These are phyloP conservation scores for Lepidurus packardi DNA, from an alignment of 1,140 invertebrate genomes.

Conservation along the genomic window DNA sequence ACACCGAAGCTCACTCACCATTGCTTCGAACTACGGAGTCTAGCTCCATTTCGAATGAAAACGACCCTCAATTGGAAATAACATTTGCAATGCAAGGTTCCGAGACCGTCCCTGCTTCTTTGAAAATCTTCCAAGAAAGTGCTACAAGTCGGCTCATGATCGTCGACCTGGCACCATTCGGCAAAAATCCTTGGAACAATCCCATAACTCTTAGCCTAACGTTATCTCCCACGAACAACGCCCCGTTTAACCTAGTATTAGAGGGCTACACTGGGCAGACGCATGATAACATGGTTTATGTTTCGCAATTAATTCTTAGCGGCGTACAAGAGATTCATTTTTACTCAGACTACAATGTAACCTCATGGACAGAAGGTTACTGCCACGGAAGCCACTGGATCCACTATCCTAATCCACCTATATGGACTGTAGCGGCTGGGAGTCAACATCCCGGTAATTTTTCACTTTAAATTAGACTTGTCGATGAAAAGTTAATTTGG, in stretches of 20 bases:
- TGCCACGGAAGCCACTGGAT: neutral
- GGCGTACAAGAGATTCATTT: neutral
- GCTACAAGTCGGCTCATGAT: neutral
- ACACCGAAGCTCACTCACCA: neutral
- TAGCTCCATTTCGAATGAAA: neutral
- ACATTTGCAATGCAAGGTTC: neutral
- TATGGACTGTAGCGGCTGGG: neutral
- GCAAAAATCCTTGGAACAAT: neutral
- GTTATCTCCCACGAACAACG: neutral
- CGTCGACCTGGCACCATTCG: neutral
- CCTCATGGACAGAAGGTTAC: constrained; percentile 4
- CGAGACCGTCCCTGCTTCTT: neutral
- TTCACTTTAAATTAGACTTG: neutral
- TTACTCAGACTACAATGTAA: neutral
- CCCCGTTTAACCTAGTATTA: neutral
- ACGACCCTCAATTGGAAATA: neutral
- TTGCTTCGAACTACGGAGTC: neutral
- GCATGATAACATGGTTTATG: neutral
- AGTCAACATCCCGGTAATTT: neutral
- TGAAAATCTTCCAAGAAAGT: neutral
- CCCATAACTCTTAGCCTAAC: neutral
- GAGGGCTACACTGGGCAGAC: neutral
- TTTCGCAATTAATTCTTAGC: neutral
- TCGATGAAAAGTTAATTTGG: neutral
- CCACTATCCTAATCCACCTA: neutral